These are phyloP conservation scores for Cephalotes varians DNA, from an alignment of 2,888 invertebrate species.

Conservation along the genomic window DNA sequence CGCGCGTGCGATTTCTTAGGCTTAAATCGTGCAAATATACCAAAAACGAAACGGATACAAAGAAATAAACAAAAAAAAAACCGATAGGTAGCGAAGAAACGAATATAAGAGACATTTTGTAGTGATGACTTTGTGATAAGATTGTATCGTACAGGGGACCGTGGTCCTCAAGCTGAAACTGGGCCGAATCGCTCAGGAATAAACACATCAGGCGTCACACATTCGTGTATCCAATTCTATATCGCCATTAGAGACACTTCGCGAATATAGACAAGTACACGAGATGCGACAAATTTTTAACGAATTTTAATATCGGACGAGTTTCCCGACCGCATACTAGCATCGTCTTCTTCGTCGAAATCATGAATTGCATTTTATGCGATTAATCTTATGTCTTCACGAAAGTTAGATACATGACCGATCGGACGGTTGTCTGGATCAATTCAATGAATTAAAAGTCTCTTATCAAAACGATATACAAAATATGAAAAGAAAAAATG, in stretches of 20 bases:
- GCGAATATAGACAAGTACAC: conserved; percentile 38
- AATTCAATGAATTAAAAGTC: conserved; percentile 17
- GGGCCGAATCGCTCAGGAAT: conserved; percentile 32
- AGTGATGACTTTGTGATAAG: conserved; percentile 81
- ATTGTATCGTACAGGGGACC: conserved; percentile 76
- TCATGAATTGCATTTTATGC: conserved; percentile 34
- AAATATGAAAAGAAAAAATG: background rate
- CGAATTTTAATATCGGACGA: conserved; percentile 39
- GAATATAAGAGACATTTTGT: conserved; percentile 79
- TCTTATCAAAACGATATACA: background rate
- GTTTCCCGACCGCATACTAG: conserved; percentile 47
- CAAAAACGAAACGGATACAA: conserved; percentile 69
- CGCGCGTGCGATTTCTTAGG: conserved; percentile 54
- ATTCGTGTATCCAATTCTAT: conserved; percentile 20
- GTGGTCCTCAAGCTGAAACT: conserved; percentile 23
- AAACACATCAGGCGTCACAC: conserved; percentile 35
- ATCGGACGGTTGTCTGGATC: conserved; percentile 17
- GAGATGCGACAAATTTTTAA: conserved; percentile 44
- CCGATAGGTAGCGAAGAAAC: conserved; percentile 58
- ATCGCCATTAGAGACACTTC: conserved; percentile 9
- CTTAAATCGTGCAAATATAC: conserved; percentile 70
- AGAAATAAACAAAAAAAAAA: conserved; percentile 60
- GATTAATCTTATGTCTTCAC: background rate
- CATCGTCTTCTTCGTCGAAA: conserved; percentile 55
- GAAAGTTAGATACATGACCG: background rate